Conservation (phyloP, 2,797 vertebrate genomes). For the Hapalemur alaotrensis region DNA sequence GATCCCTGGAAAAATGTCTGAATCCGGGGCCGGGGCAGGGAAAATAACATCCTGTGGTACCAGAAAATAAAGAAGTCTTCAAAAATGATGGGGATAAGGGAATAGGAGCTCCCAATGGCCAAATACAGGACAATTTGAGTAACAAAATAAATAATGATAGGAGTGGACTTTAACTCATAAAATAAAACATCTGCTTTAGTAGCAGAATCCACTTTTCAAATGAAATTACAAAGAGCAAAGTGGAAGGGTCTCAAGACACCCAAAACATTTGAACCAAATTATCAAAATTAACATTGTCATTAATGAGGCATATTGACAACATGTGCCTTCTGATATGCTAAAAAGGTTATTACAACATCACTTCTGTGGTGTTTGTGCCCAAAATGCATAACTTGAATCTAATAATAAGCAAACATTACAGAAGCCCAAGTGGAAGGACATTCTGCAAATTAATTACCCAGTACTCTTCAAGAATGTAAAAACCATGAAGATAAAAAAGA, state of each 20-base stretch:
- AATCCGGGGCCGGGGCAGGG: not conserved
- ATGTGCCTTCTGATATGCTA: not conserved
- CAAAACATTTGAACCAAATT: not conserved
- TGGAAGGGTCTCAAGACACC: not conserved
- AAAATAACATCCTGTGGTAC: not conserved
- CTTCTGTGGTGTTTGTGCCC: not conserved
- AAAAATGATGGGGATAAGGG: not conserved
- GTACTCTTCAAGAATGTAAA: not conserved
- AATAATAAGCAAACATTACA: not conserved
- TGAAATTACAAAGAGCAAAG: not conserved
- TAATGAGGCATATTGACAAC: not conserved
- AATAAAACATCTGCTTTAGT: conserved; percentile 13
- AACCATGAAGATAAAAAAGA: not conserved
- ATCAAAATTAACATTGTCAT: not conserved
- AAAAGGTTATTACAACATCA: not conserved
- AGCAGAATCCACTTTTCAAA: not conserved
- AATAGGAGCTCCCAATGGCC: not conserved
- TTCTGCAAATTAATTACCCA: not conserved
- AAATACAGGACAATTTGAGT: not conserved
- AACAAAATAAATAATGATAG: not conserved
- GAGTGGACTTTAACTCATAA: not conserved
- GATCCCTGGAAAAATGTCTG: not conserved
- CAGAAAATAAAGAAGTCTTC: not conserved
- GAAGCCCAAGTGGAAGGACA: not conserved
- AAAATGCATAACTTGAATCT: not conserved